Base-by-base conservation (phyloP, 2,888 invertebrate genomes). In the Mylabris sibirica region DNA sequence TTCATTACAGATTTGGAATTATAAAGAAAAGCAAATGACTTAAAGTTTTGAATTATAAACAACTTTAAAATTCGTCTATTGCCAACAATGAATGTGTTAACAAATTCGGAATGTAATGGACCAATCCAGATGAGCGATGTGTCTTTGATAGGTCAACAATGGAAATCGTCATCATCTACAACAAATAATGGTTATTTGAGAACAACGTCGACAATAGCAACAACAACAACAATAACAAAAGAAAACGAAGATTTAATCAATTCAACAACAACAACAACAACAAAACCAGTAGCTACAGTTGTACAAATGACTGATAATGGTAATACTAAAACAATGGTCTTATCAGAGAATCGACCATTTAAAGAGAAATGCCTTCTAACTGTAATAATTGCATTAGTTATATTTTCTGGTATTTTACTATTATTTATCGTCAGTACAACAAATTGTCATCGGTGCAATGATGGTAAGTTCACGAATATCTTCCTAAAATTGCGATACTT, bases 221-320 rank as follows among this genome's bases (percentile, higher is more conserved):
- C 53, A 53, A 22, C 11, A 20, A 24, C 53, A 53, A 24, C 53
- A 53, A 24, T 22, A 53, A 22, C 11, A 14, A 53, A 22, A 53
- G 53, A 22, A 12, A 76, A 74, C 59, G 79, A 78, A 20, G 72
- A 78, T 2, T 73, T 80, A 24, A 70, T 79, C 35, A 75, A 74
- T 57, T 66, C 76, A 12, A 73, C 77, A 20, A 53, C 77, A 49
- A 41, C 41, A n/a, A 30, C 30, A 30, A 30, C 30, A 30, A 30
- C 30, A 30, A 30, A 30, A 24, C 53, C 53, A 8, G 79, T 80
- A 20, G 73, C 80, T 12, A 81, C 83, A 4, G 80, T 83, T 17
- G 83, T 85, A n/a, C 84, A 84, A 75, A 81, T 84, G 63, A 78
- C 83, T 62, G 79, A 80, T 59, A 76, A 77, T 69, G 82, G 53